These are phyloP conservation scores for Pseudochirops cupreus DNA, from an alignment of 2,797 vertebrate species.

Conservation along the genomic window DNA sequence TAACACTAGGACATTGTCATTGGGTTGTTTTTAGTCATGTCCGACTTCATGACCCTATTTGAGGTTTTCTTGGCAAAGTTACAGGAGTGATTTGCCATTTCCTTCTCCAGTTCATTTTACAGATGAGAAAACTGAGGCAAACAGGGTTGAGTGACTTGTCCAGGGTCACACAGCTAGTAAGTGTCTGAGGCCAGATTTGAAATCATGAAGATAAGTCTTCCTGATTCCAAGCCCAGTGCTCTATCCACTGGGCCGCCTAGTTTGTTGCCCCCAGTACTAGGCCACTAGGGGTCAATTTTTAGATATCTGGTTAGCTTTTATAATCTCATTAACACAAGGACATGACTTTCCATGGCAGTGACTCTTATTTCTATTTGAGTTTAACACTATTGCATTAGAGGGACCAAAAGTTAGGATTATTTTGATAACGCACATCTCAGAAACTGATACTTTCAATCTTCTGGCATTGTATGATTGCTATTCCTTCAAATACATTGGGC, in stretches of 20 bases:
- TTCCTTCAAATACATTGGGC: slow-evolving; percentile 2
- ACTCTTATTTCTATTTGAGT: background rate
- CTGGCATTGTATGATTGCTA: background rate
- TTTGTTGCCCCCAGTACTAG: background rate
- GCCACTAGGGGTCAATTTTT: background rate
- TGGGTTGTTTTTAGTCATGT: background rate
- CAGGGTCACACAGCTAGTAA: background rate
- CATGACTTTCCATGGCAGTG: background rate
- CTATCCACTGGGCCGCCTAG: background rate
- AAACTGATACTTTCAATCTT: background rate
- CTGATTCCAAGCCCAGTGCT: no score
- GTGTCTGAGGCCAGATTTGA: background rate
- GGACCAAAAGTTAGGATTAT: background rate
- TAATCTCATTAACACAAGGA: background rate
- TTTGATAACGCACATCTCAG: slow-evolving; percentile 3
- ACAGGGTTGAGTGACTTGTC: background rate
- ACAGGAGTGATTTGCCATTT: background rate
- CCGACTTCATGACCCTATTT: background rate
- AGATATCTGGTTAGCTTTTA: background rate
- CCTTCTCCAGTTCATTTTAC: background rate
- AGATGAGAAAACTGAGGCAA: no score
- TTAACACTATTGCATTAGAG: background rate
- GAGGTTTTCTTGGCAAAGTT: background rate
- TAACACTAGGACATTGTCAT: background rate
- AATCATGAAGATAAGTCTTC: background rate